Evolutionary conservation across 2,797 vertebrate genomes (phyloP).

Genomic region (Cygnus olor): DNA sequence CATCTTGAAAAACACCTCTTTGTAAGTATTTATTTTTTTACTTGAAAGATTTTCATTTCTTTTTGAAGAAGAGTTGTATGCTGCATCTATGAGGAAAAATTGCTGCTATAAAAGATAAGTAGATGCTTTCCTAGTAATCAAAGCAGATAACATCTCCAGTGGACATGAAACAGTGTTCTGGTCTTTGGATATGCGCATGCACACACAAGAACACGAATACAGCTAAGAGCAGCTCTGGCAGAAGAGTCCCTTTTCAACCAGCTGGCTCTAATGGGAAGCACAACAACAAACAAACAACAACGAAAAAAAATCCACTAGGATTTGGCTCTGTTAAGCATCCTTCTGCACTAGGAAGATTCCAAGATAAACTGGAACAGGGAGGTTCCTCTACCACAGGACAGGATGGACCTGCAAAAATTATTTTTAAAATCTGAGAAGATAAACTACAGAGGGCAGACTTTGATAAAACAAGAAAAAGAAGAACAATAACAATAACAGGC

Average conservation of each 20-base stretch:
- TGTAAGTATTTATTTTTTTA: not conserved
- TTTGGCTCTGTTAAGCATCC: not conserved
- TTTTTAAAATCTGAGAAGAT: not conserved
- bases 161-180: not conserved
- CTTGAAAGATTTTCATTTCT: not conserved
- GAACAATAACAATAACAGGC: not conserved
- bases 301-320: too few relatives aligned
- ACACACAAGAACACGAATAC: not conserved
- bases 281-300: too few relatives aligned
- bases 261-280: not conserved
- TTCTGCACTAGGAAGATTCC: not conserved
- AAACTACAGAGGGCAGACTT: not conserved
- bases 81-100: not conserved
- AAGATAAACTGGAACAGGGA: not conserved
- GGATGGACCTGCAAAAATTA: not conserved
- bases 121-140: not conserved
- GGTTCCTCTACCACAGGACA: accelerated
- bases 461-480: not conserved
- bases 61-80: not conserved
- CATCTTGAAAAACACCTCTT: not conserved
- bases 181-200: not conserved
- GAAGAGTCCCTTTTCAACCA: not conserved
- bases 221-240: not conserved
- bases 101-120: not conserved
- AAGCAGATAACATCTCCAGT: not conserved